phyloP scores from a whole-genome alignment of 2,797 vertebrate species.

The Darevskia nairensis region DNA sequence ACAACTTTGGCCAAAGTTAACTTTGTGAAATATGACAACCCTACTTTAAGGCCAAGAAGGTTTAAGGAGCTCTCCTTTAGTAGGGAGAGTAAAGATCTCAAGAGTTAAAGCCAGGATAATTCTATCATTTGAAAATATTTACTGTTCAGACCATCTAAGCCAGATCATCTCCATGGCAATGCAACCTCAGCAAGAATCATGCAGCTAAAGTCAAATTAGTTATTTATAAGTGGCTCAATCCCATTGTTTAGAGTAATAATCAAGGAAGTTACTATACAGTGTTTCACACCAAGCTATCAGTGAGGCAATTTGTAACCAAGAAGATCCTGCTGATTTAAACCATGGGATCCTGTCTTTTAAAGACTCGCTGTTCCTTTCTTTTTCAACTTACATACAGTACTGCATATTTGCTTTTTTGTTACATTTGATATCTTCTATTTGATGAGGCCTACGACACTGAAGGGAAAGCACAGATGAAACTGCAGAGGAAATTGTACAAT shows the following conservation, averaged over 20 bases:
- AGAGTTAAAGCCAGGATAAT: conserved; percentile 41
- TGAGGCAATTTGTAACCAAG: conserved; percentile 29
- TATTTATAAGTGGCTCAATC: conserved; percentile 74
- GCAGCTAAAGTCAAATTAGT: conserved; percentile 68
- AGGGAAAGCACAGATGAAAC: neutral
- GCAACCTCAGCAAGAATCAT: conserved; percentile 49
- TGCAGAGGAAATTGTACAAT: neutral
- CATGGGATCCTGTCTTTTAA: conserved; percentile 25
- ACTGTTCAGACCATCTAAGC: conserved; percentile 50
- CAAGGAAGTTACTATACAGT: neutral
- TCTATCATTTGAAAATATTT: conserved; percentile 37
- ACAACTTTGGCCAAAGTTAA: too few species aligned
- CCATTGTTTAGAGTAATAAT: conserved; percentile 21
- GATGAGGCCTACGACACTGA: neutral
- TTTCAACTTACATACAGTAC: neutral
- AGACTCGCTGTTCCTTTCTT: conserved; percentile 21
- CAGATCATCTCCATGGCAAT: conserved; percentile 51
- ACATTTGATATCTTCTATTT: neutral
- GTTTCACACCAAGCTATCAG: conserved; percentile 9
- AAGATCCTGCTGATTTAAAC: conserved; percentile 36
- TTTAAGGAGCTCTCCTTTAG: conserved; percentile 11
- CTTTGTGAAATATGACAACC: too few species aligned
- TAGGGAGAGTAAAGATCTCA: conserved; percentile 3
- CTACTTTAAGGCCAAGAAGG: neutral
- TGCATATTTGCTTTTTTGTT: conserved; percentile 38